phyloP scores from a whole-genome alignment of 2,797 vertebrate genomes.

The Apogon talboti region DNA sequence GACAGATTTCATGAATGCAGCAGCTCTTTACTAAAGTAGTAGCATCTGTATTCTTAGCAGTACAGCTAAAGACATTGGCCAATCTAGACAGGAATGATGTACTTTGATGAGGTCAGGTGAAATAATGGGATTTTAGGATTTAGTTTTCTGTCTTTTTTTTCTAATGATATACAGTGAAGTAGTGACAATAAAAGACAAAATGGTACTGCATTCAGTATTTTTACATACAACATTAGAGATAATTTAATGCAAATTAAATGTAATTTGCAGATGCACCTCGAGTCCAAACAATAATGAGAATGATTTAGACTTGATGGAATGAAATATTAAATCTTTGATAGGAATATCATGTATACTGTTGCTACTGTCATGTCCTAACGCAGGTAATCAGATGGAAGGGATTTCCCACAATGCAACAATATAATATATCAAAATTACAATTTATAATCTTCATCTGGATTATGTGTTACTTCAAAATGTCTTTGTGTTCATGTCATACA shows the following conservation, averaged over 20 bases:
- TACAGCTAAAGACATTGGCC: background rate
- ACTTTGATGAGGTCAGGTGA: background rate
- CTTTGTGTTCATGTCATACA: no score
- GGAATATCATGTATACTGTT: no score
- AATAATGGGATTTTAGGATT: background rate
- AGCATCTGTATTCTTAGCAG: background rate
- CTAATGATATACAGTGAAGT: background rate
- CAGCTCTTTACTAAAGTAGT: background rate
- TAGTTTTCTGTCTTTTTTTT: background rate
- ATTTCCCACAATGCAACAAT: no score
- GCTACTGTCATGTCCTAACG: no score
- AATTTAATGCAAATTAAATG: background rate
- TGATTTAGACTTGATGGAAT: no score
- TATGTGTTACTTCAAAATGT: no score
- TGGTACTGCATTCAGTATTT: background rate
- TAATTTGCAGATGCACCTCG: no score
- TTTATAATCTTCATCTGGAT: no score
- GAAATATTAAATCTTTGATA: no score
- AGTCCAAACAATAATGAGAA: no score
- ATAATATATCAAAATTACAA: no score
- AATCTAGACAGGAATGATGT: background rate
- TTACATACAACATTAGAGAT: background rate
- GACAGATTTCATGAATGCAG: background rate
- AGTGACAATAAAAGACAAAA: background rate
- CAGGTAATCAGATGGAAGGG: no score